Conservation (phyloP, 2,113 vertebrate genomes). For the Sphaerodactylus townsendi region DNA sequence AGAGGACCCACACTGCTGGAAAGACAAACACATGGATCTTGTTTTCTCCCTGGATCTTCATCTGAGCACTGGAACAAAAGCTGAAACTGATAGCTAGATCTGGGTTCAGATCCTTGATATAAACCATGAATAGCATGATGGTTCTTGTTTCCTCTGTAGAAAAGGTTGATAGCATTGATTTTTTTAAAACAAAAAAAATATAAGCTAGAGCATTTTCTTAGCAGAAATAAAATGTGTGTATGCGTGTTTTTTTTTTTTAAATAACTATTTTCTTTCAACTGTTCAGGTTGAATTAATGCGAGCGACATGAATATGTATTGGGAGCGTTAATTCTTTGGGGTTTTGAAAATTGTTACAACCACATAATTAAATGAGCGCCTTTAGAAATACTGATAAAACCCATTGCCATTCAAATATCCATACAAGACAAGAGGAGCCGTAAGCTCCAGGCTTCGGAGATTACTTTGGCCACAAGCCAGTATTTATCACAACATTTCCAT, state of each 20-base stretch:
- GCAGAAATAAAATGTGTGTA: conserved; percentile 71
- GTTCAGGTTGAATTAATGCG: conserved; percentile 81
- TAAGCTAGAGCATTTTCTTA: conserved; percentile 63
- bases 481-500: conserved; percentile 85
- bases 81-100: background rate
- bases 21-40: background rate
- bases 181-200: too few species aligned
- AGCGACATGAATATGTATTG: conserved; percentile 83
- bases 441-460: conserved; percentile 82
- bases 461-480: conserved; percentile 83
- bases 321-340: conserved; percentile 81
- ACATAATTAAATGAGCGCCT: conserved; percentile 86
- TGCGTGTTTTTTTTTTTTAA: conserved; percentile 59
- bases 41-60: background rate
- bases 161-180: background rate
- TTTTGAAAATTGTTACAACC: conserved; percentile 85
- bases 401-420: conserved; percentile 83
- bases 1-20: background rate
- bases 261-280: conserved; percentile 71
- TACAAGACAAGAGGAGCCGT: conserved; percentile 80
- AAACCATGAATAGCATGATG: background rate
- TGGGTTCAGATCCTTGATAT: background rate
- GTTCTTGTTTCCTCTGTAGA: conserved; percentile 15
- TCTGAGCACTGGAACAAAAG: background rate
- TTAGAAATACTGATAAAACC: conserved; percentile 86